These are phyloP conservation scores for Porphyrio hochstetteri DNA, from an alignment of 2,113 vertebrate species.

Conservation along the genomic window DNA sequence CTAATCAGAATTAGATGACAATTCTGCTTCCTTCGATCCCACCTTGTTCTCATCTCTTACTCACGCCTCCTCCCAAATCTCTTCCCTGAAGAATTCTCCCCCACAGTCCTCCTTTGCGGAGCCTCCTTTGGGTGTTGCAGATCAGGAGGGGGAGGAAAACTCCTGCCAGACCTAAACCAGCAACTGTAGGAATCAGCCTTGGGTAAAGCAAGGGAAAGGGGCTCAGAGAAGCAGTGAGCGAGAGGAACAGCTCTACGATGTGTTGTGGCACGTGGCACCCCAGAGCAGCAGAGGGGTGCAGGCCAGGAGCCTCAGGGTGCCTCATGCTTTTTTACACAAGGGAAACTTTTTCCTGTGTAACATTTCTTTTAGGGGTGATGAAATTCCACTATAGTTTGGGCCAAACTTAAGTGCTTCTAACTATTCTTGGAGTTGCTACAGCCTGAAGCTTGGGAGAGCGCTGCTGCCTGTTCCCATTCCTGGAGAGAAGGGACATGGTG, in stretches of 20 bases:
- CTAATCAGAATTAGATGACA: not conserved
- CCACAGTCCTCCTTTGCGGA: fast-evolving
- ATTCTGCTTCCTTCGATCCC: slow-evolving; percentile 17
- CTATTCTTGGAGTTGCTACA: not conserved
- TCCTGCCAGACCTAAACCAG: not conserved
- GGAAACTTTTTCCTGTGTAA: not conserved
- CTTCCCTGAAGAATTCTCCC: not conserved
- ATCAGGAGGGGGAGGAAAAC: not conserved
- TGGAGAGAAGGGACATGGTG: fast-evolving
- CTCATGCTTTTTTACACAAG: not conserved
- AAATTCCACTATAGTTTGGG: not conserved
- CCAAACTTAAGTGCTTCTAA: not conserved
- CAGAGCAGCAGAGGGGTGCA: not conserved
- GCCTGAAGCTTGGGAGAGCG: not conserved
- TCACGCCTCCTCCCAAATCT: not conserved
- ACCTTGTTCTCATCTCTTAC: slow-evolving; percentile 2
- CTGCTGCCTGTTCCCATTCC: not conserved
- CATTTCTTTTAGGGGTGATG: not conserved
- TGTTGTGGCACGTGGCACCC: fast-evolving
- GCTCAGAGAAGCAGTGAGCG: not conserved
- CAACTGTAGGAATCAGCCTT: not conserved
- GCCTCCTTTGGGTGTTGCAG: not conserved
- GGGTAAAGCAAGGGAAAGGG: not conserved
- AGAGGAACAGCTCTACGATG: not conserved
- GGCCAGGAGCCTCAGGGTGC: not conserved